Base-by-base conservation (phyloP, 2,113 vertebrate species). In the Prolemur simus region DNA sequence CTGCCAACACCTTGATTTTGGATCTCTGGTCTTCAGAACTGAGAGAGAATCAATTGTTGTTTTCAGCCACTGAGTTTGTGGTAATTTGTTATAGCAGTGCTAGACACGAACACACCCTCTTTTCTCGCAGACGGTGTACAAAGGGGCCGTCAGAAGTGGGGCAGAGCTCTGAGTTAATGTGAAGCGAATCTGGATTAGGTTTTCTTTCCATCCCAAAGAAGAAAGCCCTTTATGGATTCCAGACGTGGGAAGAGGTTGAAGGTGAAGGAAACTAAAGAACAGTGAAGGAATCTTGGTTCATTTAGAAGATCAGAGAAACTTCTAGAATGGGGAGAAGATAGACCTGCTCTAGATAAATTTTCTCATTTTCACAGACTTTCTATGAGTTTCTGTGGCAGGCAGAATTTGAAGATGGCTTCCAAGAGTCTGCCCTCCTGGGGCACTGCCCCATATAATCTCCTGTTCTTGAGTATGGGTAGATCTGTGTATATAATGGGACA, bases 401-500 rank as follows among this genome's bases (percentile, higher is more conserved):
- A 60, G 89, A 68, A 47, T 76, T 66, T 66, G 42, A 78, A 92
- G 17, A 17, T 25, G 32, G 66, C 68, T 25, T 82, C 68, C 34
- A 39, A 47, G 47, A 74, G 4, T 27, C 23, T 1, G 3, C 32
- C 66, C 56, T 3, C 3, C 49, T 60, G 34, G 60, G 6, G 0
- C 21, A 13, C 7, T 0, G 3, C 0, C 13, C 49, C 20, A 34
- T 1, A 8, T 0, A 27, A 34, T 8, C 81, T 52, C 27, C 5
- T 29, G 4, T 29, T 71, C 68, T 34, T 12, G 47, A 21, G 37
- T 39, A 66, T 3, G 37, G 21, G 68, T 3, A 5, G n/a, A 10
- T 14, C 32, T 18, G 11, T 14, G 66, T 14, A 6, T 25, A 20
- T n/a, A 68, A 8, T 8, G 10, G 47, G 74, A 77, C 45, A 52